Conservation (phyloP, 2,888 invertebrate species). For the Spilarctia lutea region DNA sequence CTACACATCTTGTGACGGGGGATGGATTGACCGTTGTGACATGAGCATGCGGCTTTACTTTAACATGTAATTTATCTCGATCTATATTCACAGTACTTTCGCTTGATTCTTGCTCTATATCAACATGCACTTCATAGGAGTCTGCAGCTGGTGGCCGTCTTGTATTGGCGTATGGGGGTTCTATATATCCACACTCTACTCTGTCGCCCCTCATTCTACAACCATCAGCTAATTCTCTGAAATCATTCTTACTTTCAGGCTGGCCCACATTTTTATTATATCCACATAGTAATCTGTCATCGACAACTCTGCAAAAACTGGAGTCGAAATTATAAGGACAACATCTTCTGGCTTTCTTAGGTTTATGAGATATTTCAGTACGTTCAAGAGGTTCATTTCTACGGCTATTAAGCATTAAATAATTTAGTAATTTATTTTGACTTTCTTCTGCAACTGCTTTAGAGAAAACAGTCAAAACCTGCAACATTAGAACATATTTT, state of each 20-base stretch:
- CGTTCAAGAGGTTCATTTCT: background rate
- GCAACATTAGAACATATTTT: background rate
- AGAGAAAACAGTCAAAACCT: background rate
- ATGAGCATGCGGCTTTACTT: background rate
- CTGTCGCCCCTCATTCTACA: conserved; percentile 71
- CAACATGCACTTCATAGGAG: background rate
- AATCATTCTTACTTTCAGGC: conserved; percentile 44
- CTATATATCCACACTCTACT: conserved; percentile 74
- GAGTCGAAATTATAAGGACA: conserved; percentile 76
- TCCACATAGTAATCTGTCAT: conserved; percentile 73
- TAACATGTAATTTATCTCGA: background rate
- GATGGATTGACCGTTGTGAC: background rate
- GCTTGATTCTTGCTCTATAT: background rate
- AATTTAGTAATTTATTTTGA: background rate
- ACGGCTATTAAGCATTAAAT: conserved; percentile 5
- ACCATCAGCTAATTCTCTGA: conserved; percentile 56
- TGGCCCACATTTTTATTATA: conserved; percentile 67
- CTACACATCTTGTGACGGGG: conserved; percentile 53
- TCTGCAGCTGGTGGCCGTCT: conserved; percentile 52
- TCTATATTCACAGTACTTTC: background rate
- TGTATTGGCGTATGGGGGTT: conserved; percentile 59
- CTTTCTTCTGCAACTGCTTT: background rate
- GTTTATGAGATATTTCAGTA: background rate
- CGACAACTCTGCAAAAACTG: conserved; percentile 63
- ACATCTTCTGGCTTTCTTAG: conserved; percentile 50